Percentiles rank a stretch among this genome's conserved stretches.
Evolutionary conservation across 2,113 vertebrate species (phyloP).

Genomic region (Phrynosoma blainvillii): DNA sequence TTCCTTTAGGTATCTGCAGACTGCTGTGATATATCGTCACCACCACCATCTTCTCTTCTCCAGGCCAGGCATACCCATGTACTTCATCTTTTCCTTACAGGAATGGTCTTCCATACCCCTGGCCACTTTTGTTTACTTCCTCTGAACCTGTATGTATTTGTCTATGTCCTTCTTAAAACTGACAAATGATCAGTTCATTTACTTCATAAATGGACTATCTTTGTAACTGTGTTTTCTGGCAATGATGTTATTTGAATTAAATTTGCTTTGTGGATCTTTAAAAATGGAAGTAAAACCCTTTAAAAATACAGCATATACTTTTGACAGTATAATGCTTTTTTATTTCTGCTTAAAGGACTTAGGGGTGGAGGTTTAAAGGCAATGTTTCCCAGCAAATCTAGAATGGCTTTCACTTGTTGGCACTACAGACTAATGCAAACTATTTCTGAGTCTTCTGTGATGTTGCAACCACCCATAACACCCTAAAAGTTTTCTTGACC

Average conservation of each 20-base stretch:
- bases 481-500: not conserved
- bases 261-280: not conserved
- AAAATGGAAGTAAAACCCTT: not conserved
- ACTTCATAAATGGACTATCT: not conserved
- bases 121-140: not conserved
- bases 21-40: not conserved
- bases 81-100: not conserved
- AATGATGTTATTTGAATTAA: not conserved
- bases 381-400: constrained; percentile 1
- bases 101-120: not conserved
- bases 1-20: not conserved
- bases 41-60: not conserved
- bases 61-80: not conserved
- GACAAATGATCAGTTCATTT: not conserved
- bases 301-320: not conserved
- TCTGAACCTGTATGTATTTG: not conserved
- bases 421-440: not conserved
- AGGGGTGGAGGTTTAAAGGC: not conserved
- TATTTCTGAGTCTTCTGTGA: not conserved
- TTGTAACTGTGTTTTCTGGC: not conserved
- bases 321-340: not conserved
- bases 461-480: not conserved
- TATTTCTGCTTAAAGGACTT: not conserved
- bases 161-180: not conserved
- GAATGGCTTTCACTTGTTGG: not conserved